Percentiles rank a stretch among this genome's conserved stretches.
Evolutionary conservation across 2,113 vertebrate genomes (phyloP).

Genomic region (Gambusia holbrooki): DNA sequence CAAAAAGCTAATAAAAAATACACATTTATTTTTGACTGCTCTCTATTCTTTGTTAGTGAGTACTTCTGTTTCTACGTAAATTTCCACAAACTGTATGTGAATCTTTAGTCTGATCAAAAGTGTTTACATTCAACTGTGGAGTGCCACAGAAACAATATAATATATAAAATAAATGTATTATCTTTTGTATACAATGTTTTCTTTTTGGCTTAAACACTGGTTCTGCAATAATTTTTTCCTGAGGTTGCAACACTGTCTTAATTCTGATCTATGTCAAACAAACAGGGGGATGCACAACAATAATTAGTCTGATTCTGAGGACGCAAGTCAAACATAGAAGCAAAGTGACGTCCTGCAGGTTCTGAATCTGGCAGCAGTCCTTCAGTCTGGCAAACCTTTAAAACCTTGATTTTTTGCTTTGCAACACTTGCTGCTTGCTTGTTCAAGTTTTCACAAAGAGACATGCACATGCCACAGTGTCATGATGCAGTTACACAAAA

Average conservation of each 20-base stretch:
- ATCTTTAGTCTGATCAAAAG: conserved; percentile 36
- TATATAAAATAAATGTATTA: conserved; percentile 73
- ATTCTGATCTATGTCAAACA: conserved; percentile 15
- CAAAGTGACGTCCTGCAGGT: conserved; percentile 6
- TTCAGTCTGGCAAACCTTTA: conserved; percentile 13
- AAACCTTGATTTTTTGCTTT: conserved; percentile 8
- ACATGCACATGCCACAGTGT: conserved; percentile 18
- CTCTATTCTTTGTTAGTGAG: conserved; percentile 31
- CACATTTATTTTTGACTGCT: conserved; percentile 33
- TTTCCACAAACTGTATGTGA: conserved; percentile 10
- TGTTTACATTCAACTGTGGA: conserved; percentile 55
- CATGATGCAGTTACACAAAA: not conserved
- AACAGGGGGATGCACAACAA: not conserved
- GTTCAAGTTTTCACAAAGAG: conserved; percentile 8
- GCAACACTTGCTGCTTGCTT: conserved; percentile 8
- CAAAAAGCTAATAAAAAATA: conserved; percentile 48
- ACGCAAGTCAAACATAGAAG: conserved; percentile 13
- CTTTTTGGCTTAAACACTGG: conserved; percentile 58
- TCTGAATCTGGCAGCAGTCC: conserved; percentile 23
- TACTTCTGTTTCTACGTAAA: conserved; percentile 18
- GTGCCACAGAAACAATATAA: conserved; percentile 66
- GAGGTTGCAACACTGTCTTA: conserved; percentile 62
- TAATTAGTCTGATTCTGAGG: conserved; percentile 1
- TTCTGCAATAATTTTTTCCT: conserved; percentile 68
- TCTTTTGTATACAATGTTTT: conserved; percentile 51